A percentile compares a stretch with the other conserved stretches of the same genome.
These are phyloP conservation scores for Psilopsiagon aymara DNA, from an alignment of 2,113 vertebrate species.

Conservation along the genomic window DNA sequence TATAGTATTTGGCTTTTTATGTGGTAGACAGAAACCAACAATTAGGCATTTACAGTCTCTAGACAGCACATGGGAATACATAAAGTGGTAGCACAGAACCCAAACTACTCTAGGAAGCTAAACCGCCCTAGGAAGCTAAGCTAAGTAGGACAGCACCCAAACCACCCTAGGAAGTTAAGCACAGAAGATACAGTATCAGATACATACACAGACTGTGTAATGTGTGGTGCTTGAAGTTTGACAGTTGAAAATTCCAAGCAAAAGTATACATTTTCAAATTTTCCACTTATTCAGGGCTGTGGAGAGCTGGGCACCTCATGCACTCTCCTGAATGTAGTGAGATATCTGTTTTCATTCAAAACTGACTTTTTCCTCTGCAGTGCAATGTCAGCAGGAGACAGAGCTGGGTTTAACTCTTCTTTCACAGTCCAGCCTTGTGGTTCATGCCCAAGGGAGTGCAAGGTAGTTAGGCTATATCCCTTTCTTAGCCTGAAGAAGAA, in stretches of 20 bases:
- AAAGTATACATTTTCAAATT: not conserved
- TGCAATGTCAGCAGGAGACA: not conserved
- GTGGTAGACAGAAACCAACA: not conserved
- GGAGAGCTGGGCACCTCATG: not conserved
- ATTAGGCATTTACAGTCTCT: not conserved
- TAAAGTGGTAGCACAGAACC: not conserved
- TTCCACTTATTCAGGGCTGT: not conserved
- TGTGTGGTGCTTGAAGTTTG: not conserved
- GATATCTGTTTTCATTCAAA: not conserved
- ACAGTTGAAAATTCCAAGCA: not conserved
- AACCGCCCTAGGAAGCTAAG: not conserved
- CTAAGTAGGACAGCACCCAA: not conserved
- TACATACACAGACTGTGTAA: not conserved
- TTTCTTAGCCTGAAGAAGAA: not conserved
- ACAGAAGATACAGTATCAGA: not conserved
- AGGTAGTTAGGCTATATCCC: not conserved
- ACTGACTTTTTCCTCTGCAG: not conserved
- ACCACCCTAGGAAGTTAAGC: not conserved
- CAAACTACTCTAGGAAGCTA: not conserved
- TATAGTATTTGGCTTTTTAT: not conserved
- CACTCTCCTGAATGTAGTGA: not conserved
- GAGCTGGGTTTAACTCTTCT: not conserved
- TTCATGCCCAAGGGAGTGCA: not conserved
- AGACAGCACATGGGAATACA: not conserved
- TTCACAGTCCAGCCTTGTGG: not conserved